phyloP scores from a whole-genome alignment of 2,888 invertebrate species.

The Ametastegia equiseti region DNA sequence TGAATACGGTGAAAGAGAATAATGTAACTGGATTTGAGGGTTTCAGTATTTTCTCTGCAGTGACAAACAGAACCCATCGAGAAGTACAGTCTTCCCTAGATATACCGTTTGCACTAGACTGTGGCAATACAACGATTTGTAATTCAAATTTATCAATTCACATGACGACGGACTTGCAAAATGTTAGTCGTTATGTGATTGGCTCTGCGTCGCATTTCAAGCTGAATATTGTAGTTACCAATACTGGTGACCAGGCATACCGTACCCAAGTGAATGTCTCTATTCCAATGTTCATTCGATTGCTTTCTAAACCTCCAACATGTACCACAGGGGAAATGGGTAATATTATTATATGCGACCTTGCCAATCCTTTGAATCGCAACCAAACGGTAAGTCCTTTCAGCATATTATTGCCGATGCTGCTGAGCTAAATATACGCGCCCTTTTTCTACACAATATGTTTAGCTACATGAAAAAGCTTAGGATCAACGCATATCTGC shows the following conservation, averaged over 20 bases:
- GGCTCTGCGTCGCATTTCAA: constrained; percentile 68
- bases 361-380: constrained; percentile 67
- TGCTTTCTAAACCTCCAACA: constrained; percentile 53
- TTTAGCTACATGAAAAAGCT: too few species aligned
- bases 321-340: constrained; percentile 56
- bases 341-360: constrained; percentile 62
- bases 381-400: constrained; percentile 49
- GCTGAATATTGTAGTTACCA: constrained; percentile 61
- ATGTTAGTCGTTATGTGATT: constrained; percentile 63
- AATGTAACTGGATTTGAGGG: constrained; percentile 52
- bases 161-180: constrained; percentile 49
- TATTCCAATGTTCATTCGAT: constrained; percentile 54
- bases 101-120: constrained; percentile 67
- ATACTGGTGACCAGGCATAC: constrained; percentile 60
- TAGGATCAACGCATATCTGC: too few species aligned
- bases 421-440: too few species aligned
- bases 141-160: constrained; percentile 60
- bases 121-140: constrained; percentile 68
- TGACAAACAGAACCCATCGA: constrained; percentile 59
- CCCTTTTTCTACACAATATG: too few species aligned
- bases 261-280: constrained; percentile 53
- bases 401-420: neutral
- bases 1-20: constrained; percentile 48
- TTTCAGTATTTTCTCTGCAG: constrained; percentile 65
- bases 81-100: constrained; percentile 58